phyloP scores from a whole-genome alignment of 2,113 vertebrate genomes.

The Edolisoma coerulescens region DNA sequence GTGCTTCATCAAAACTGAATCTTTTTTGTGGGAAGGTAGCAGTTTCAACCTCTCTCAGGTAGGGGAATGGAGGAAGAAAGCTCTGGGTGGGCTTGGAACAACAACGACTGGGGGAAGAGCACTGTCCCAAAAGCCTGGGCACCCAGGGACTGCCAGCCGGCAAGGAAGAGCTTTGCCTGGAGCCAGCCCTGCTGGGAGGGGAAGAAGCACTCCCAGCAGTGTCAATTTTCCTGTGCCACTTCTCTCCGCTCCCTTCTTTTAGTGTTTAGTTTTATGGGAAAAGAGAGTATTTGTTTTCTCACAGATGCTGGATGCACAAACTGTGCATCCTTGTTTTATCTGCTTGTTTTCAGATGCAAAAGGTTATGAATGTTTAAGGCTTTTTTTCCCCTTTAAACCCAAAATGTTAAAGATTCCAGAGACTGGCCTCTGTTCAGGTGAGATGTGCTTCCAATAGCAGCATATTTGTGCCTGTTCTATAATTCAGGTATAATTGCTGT shows the following conservation, averaged over 20 bases:
- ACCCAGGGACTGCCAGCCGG: not conserved
- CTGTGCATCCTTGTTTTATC: not conserved
- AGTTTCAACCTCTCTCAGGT: not conserved
- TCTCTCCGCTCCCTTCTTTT: not conserved
- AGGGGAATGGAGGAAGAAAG: not conserved
- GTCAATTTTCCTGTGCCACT: not conserved
- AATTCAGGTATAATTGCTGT: not conserved
- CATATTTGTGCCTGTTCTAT: not conserved
- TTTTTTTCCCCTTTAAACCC: not conserved
- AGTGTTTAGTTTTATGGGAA: not conserved
- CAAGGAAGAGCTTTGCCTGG: not conserved
- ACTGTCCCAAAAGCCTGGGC: not conserved
- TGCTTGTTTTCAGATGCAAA: not conserved
- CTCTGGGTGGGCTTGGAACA: not conserved
- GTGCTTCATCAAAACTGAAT: not conserved
- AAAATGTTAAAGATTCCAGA: not conserved
- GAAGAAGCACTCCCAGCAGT: rapidly evolving
- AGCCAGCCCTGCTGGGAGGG: not conserved
- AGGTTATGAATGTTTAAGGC: not conserved
- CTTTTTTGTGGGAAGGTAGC: not conserved
- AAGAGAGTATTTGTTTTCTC: not conserved
- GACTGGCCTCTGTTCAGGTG: not conserved
- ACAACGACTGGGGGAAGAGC: rapidly evolving
- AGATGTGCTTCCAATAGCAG: not conserved
- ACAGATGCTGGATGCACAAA: not conserved